phyloP scores from a whole-genome alignment of 2,888 invertebrate genomes.

The Drosophila aldrichi region DNA sequence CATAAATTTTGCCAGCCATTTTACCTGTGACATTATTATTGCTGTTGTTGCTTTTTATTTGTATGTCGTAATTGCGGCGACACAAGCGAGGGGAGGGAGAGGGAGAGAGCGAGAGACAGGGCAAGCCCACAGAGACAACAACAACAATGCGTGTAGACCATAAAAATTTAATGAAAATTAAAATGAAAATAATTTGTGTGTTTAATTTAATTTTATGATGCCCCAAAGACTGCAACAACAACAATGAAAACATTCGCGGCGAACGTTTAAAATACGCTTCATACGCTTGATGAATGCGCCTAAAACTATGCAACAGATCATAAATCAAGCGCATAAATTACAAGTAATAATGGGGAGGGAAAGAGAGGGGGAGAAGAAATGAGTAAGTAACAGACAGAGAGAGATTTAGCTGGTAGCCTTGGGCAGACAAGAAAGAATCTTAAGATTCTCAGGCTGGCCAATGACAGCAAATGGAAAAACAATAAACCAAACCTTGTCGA shows the following conservation, averaged over 20 bases:
- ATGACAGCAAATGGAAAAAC: constrained; percentile 73
- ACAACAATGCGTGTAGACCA: constrained; percentile 38
- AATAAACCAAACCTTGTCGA: constrained; percentile 62
- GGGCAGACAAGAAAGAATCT: constrained; percentile 2
- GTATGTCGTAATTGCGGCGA: constrained; percentile 76
- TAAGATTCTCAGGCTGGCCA: constrained; percentile 15
- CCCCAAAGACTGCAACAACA: constrained; percentile 67
- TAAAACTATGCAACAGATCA: constrained; percentile 80
- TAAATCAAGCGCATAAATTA: constrained; percentile 80
- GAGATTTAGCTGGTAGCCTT: not conserved
- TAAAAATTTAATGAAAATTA: constrained; percentile 81
- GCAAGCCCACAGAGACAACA: constrained; percentile 47
- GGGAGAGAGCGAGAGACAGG: not conserved
- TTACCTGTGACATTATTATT: constrained; percentile 81
- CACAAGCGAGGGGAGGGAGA: constrained; percentile 5
- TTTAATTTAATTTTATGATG: constrained; percentile 79
- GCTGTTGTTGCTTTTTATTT: constrained; percentile 63
- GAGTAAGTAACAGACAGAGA: not conserved
- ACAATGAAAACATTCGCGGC: constrained; percentile 31
- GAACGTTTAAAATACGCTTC: constrained; percentile 43
- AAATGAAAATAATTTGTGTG: constrained; percentile 80
- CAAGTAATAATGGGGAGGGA: constrained; percentile 19
- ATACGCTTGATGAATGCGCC: constrained; percentile 65
- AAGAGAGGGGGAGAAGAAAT: not conserved
- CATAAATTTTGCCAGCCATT: constrained; percentile 72